Evolutionary conservation across 1,140 invertebrate species (phyloP), one percentile per base, ranked within the genome.

Genomic region (Drosophila nasuta): DNA sequence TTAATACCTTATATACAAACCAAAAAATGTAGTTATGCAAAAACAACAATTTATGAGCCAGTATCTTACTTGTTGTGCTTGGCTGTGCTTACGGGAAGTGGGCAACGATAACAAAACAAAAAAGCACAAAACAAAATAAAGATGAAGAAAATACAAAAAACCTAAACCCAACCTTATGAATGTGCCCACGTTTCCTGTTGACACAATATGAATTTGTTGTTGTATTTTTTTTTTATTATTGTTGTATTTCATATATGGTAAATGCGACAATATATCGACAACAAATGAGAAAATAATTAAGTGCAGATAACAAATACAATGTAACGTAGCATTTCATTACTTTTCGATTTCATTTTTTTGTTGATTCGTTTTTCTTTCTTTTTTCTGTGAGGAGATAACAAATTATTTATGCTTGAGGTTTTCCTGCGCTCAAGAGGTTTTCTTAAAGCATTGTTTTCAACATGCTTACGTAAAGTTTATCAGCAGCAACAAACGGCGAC

Each of bases 161-260:
- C 52, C 52, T 33, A 38, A 56, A 20, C 33, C 52, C 69, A 79
- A 88, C 83, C 83, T 87, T 88, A 82, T 68, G 69, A 75, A 79
- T 79, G 30, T 77, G 77, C 69, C 69, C 64, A 79, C 75, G 78
- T 78, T 80, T 87, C 83, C 83, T 87, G 83, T 87, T 87, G 83
- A 88, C 77, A 77, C 58, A 65, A 62, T 51, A 2, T 17, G 25
- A 46, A 43, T 30, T 28, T 33, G 35, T 38, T 20, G 20, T 3
- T 20, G 3, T 25, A 25, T 25, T 25, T 25, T 25, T 25, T 25
- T 25, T 25, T 25, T 20, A 25, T 25, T 20, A 25, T 51, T 33
- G 65, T 57, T 25, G 20, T 41, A 56, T 43, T 38, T 59, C 35
- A 68, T 56, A 54, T 59, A 25, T 25, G 20, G 20, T 25, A 64